Base-by-base conservation (phyloP, 2,888 invertebrate species). In the Apamea sordens region DNA sequence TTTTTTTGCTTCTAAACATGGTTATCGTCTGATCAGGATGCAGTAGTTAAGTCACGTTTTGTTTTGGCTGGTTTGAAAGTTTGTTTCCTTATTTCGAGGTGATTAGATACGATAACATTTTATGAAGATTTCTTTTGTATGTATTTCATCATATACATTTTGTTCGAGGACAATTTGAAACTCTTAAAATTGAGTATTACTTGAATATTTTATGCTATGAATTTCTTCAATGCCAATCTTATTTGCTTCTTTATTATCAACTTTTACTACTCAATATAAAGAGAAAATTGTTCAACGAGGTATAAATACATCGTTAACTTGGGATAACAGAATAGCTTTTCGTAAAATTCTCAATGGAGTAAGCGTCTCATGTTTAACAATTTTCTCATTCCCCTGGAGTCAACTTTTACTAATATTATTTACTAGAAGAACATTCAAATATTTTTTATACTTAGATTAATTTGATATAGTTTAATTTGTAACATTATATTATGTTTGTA, bases 1-100 rank as follows among this genome's bases (percentile, higher is more conserved):
- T 86, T 83, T 89, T 87, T 90, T 85, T 83, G 77, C 79, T 81
- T 87, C 83, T 85, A 88, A 86, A 84, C 83, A 86, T 80, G 80
- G 75, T 84, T 86, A 89, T 86, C 82, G 59, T 79, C 77, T 77
- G 56, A 83, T 89, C 88, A 80, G 85, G 86, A 86, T 81, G 83
- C 47, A 74, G 75, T 77, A 75, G 65, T 84, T 78, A 70, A 80
- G 86, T 88, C 86, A 85, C 80, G 84, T 79, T 82, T 85, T 73
- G 65, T 79, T 87, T 73, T 80, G 18, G 59, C 61, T 70, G 53
- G 21, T 78, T 76, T 28, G 44, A 86, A 83, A 70, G 73, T 85
- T 50, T 7, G 59, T 64, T 82, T 69, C 41, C 64, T 73, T 73
- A 59, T 75, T 78, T 69, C 65, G 32, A 67, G 15, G 21, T 59